These are phyloP conservation scores for Lagopus muta DNA, from an alignment of 2,113 vertebrate species.

Conservation along the genomic window DNA sequence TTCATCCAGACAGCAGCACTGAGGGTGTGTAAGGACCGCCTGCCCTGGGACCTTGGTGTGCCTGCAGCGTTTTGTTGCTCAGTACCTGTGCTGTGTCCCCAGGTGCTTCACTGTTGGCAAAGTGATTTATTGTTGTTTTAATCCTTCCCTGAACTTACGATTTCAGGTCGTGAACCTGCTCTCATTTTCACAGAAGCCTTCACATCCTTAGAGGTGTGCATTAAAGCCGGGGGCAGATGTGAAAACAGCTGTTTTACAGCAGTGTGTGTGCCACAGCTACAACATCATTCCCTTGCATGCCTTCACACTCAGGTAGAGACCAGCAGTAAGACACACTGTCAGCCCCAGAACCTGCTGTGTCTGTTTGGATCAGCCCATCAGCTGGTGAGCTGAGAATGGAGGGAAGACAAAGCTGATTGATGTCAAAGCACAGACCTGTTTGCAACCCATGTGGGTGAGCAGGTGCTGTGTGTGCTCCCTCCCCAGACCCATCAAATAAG, in stretches of 20 bases:
- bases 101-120: not conserved
- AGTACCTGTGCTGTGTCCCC: accelerated
- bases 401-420: not conserved
- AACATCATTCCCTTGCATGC: not conserved
- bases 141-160: not conserved
- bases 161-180: not conserved
- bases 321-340: not conserved
- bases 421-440: not conserved
- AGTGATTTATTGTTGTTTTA: not conserved
- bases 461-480: not conserved
- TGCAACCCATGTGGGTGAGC: not conserved
- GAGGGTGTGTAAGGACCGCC: no score
- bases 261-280: not conserved
- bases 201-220: not conserved
- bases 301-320: accelerated
- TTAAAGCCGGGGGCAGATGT: not conserved
- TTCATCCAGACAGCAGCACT: not conserved
- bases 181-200: not conserved
- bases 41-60: not conserved
- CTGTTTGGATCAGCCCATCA: not conserved
- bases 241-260: not conserved
- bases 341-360: not conserved
- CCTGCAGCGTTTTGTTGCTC: not conserved
- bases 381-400: not conserved
- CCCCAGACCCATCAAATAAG: not conserved